phyloP scores from a whole-genome alignment of 2,888 invertebrate species.

The Hydraecia micacea region DNA sequence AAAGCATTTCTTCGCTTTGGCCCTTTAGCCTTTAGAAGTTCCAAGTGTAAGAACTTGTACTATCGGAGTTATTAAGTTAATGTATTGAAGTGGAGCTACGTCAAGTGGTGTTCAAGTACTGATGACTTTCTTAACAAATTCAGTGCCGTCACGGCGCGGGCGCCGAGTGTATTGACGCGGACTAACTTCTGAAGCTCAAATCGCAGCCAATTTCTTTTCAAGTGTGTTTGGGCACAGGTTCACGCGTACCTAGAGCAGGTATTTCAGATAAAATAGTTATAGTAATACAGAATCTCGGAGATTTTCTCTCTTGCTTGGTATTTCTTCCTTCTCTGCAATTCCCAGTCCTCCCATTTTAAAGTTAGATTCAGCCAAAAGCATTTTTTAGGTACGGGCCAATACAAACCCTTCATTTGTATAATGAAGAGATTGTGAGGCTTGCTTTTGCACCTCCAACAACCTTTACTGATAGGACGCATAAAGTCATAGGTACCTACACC shows the following conservation, averaged over 20 bases:
- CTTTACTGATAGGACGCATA: neutral
- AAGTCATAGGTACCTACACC: neutral
- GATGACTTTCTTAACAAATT: conserved; percentile 27
- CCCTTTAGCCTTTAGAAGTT: conserved; percentile 44
- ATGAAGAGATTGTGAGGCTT: neutral
- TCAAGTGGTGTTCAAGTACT: conserved; percentile 14
- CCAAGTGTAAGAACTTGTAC: conserved; percentile 31
- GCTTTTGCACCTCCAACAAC: neutral
- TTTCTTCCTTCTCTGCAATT: conserved; percentile 11
- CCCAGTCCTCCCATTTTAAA: neutral
- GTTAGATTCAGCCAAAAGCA: neutral
- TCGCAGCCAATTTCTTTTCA: conserved; percentile 50
- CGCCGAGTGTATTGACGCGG: conserved; percentile 43
- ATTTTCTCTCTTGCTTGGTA: conserved; percentile 1
- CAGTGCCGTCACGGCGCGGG: conserved; percentile 27
- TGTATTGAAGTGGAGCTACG: conserved; percentile 34
- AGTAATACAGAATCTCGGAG: conserved; percentile 22
- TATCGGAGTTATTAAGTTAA: conserved; percentile 50
- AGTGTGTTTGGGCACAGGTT: conserved; percentile 40
- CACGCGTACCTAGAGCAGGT: conserved; percentile 4
- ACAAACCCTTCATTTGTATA: neutral
- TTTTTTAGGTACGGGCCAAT: neutral
- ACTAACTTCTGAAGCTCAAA: conserved; percentile 48
- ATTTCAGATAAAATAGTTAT: conserved; percentile 25
- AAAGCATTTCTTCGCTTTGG: conserved; percentile 49